Evolutionary conservation across 2,888 invertebrate species (phyloP).

Genomic region (Drosophila mayaguana): DNA sequence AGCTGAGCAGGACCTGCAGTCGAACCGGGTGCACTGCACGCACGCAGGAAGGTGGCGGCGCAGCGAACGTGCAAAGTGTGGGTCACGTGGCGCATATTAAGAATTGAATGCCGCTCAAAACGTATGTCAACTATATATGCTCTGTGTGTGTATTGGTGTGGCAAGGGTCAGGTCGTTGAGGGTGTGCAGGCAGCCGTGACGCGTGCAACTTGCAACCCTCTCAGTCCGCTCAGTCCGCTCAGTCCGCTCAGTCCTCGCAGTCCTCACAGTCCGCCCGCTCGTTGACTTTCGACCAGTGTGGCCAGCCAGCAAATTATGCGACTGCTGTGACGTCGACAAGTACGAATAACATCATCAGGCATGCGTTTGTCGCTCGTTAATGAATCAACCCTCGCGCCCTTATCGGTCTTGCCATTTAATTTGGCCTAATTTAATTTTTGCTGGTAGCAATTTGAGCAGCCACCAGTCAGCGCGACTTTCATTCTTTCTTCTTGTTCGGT

Average conservation of each 20-base stretch:
- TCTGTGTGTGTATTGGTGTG: conserved; percentile 1
- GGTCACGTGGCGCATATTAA: conserved; percentile 79
- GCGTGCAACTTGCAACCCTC: conserved; percentile 61
- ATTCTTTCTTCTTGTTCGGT: not conserved
- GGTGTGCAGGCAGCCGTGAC: conserved; percentile 76
- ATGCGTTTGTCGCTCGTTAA: conserved; percentile 76
- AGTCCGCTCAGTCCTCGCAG: no score
- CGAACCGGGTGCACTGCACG: conserved; percentile 37
- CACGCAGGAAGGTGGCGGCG: conserved; percentile 41
- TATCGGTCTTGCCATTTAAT: conserved; percentile 65
- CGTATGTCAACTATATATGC: conserved; percentile 77
- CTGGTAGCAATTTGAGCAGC: conserved; percentile 61
- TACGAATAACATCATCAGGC: conserved; percentile 73
- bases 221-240: conserved; percentile 6
- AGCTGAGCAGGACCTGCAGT: conserved; percentile 68
- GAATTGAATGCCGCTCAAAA: conserved; percentile 72
- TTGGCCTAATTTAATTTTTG: conserved; percentile 77
- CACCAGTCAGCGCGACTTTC: conserved; percentile 37
- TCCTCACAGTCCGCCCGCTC: conserved; percentile 8
- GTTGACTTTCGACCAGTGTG: conserved; percentile 73
- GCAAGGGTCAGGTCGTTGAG: conserved; percentile 48
- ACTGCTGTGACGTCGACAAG: conserved; percentile 46
- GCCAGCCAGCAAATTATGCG: conserved; percentile 66
- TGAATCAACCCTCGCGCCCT: conserved; percentile 5
- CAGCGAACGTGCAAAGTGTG: conserved; percentile 72